Conservation (phyloP, 2,113 vertebrate species). For the Limnothrissa miodon region DNA sequence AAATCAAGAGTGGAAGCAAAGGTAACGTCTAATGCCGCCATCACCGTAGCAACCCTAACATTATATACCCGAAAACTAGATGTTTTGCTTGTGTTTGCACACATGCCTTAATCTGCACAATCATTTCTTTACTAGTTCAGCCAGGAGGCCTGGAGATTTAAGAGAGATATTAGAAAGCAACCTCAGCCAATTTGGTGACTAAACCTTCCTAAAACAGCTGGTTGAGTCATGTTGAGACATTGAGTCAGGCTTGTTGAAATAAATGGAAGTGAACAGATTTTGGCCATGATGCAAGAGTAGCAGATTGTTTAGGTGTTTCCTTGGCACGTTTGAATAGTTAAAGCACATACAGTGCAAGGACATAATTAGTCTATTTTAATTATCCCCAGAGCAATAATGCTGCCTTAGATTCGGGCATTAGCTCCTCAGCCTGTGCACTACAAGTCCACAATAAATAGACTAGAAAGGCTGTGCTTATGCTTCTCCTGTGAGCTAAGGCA, state of each 20-base stretch:
- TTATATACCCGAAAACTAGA: conserved; percentile 31
- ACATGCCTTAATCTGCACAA: conserved; percentile 13
- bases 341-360: conserved; percentile 51
- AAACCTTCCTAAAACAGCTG: conserved; percentile 53
- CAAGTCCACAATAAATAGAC: not conserved
- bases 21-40: too few relatives aligned
- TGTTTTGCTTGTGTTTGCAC: conserved; percentile 22
- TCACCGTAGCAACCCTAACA: too few relatives aligned
- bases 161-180: conserved; percentile 62
- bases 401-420: conserved; percentile 15
- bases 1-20: too few relatives aligned
- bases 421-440: conserved; percentile 8
- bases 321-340: conserved; percentile 49
- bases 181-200: conserved; percentile 45
- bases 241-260: conserved; percentile 44
- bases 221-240: conserved; percentile 35
- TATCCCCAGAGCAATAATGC: conserved; percentile 52
- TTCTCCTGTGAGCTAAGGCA: not conserved
- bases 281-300: conserved; percentile 62
- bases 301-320: conserved; percentile 69
- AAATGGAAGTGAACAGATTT: conserved; percentile 49
- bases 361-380: conserved; percentile 59
- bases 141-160: conserved; percentile 51
- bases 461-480: not conserved
- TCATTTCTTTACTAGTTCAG: conserved; percentile 29